These are phyloP conservation scores for Neuroscelio doddi DNA, from an alignment of 2,888 invertebrate genomes.

Conservation along the genomic window DNA sequence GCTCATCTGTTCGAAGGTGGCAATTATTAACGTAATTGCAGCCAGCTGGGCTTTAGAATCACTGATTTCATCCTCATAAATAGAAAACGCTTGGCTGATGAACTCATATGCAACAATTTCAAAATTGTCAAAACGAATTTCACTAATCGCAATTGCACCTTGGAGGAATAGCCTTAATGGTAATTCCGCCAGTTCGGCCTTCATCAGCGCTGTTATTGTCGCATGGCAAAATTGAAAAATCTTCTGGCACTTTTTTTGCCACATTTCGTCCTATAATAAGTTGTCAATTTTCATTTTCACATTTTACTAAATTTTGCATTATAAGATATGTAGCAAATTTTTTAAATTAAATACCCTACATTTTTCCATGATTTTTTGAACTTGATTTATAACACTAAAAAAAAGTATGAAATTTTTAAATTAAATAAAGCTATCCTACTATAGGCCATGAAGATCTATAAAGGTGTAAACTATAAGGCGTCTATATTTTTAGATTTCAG, in stretches of 20 bases:
- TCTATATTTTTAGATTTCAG: no score
- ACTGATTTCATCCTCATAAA: constrained; percentile 98
- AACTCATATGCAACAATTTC: constrained; percentile 99
- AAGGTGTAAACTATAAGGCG: no score
- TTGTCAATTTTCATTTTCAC: neutral
- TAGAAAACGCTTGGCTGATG: constrained; percentile 95
- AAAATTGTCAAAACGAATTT: constrained; percentile 94
- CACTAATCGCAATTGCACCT: constrained; percentile 93
- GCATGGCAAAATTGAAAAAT: constrained; percentile 98
- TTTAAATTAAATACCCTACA: no score
- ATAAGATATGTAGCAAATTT: no score
- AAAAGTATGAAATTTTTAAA: no score
- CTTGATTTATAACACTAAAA: no score
- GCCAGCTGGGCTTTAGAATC: constrained; percentile 97
- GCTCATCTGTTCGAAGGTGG: constrained; percentile 94
- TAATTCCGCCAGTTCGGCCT: constrained; percentile 95
- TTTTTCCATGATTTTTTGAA: no score
- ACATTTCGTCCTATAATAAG: constrained; percentile 86
- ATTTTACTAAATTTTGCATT: no score
- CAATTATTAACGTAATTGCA: constrained; percentile 95
- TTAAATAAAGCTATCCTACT: no score
- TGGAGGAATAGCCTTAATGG: constrained; percentile 95
- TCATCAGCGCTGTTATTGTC: constrained; percentile 93
- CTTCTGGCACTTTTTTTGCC: constrained; percentile 99
- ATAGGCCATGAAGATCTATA: no score